Evolutionary conservation across 2,797 vertebrate genomes (phyloP).

Genomic region (Phrynocephalus forsythii): DNA sequence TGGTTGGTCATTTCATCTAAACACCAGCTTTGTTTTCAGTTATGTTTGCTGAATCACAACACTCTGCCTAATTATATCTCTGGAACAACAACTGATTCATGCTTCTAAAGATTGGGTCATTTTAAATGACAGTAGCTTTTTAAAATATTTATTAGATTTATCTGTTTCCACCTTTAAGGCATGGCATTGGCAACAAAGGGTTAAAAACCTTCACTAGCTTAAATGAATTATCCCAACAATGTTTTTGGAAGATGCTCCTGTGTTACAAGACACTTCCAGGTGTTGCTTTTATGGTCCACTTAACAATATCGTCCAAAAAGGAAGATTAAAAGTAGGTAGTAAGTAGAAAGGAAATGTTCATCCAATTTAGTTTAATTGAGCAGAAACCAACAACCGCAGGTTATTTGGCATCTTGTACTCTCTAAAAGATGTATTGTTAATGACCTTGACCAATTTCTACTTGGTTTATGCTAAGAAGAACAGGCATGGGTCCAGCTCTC

Average conservation of each 20-base stretch:
- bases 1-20: no score
- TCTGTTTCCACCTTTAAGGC: not conserved
- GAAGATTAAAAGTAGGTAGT: not conserved
- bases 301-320: not conserved
- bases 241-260: not conserved
- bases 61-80: no score
- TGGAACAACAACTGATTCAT: no score
- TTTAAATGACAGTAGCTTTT: not conserved
- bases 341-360: not conserved
- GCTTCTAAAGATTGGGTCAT: no score
- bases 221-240: not conserved
- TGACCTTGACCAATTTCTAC: not conserved
- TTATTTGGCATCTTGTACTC: not conserved
- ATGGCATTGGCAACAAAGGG: not conserved
- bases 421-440: conserved; percentile 9
- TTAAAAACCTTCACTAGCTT: not conserved
- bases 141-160: conserved; percentile 1
- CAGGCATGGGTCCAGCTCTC: not conserved
- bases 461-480: not conserved
- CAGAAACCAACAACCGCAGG: not conserved
- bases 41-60: no score
- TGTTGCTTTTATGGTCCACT: not conserved
- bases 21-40: no score
- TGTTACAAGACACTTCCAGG: not conserved
- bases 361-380: not conserved